Base-by-base conservation (phyloP, 2,888 invertebrate genomes). In the Drosophila maculinotata region DNA sequence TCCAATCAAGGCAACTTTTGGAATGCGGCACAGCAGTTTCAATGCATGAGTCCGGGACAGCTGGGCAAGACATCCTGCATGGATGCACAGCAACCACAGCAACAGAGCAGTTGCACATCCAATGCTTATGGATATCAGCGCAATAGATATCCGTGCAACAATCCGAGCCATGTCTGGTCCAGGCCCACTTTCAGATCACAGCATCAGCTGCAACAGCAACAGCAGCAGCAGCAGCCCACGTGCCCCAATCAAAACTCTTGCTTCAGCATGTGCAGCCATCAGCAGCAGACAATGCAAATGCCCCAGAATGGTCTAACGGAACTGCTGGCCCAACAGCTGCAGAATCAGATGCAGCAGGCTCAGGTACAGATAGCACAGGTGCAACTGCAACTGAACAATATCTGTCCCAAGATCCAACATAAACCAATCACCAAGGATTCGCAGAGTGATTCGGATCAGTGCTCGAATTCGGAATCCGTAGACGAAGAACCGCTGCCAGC, bases 291-390 rank as follows among this genome's bases (percentile, higher is more conserved):
- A 31, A 31, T 33, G 14, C 60, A 20, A 1, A 3, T n/a, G 10
- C 25, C n/a, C 1, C 12, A 7, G 7, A 8, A 10, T 20, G 75
- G 60, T 5, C 52, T 82, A 4, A 75, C 79, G 1, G 79, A 79
- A 3, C 20, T 63, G 12, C 14, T 80, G 26, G 79, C 86, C 9
- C 76, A 79, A 31, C 86, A 85, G 45, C 47, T 80, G 12, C 71
- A 70, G 20, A 47, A 56, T 1, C 66, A 87, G 26, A 81, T 85
- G 79, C 47, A 69, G 15, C 57, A 56, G 41, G 79, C 83, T 1
- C 86, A 78, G 42, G 54, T 45, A 6, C 75, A 87, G 51, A 85
- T 87, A 8, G 59, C 74, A 0, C 65, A 84, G 9, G 47, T 84
- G 12, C 79, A 79, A 20, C 38, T 59, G 15, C 81, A 80, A 23